These are phyloP conservation scores for Byasa hedistus DNA, from an alignment of 2,888 invertebrate species.

Conservation along the genomic window DNA sequence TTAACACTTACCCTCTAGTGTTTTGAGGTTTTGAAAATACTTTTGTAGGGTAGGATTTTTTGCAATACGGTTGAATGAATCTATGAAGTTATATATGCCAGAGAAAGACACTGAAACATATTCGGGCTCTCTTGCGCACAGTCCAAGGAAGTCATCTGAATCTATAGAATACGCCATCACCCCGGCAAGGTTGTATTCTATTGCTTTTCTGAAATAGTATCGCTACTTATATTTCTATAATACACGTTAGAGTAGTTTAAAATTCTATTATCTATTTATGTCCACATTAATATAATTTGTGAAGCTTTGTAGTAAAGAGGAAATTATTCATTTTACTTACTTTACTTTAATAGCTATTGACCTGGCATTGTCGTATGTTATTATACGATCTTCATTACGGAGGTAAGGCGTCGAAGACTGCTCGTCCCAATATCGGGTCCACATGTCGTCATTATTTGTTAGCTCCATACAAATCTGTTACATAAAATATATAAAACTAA, in stretches of 20 bases:
- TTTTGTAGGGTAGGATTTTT: conserved; percentile 51
- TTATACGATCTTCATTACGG: conserved; percentile 81
- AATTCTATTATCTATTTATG: no score
- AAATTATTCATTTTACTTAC: conserved; percentile 42
- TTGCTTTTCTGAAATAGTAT: conserved; percentile 69
- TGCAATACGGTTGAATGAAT: conserved; percentile 46
- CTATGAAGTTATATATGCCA: conserved; percentile 55
- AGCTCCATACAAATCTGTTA: conserved; percentile 82
- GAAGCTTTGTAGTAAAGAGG: no score
- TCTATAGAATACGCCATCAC: conserved; percentile 94
- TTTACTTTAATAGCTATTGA: conserved; percentile 87
- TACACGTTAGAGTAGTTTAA: no score
- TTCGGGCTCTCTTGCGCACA: conserved; percentile 73
- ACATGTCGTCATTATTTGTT: conserved; percentile 78
- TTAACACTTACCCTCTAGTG: conserved; percentile 51
- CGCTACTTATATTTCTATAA: no score
- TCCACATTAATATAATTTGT: no score
- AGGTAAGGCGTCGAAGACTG: conserved; percentile 80
- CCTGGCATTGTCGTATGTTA: conserved; percentile 86
- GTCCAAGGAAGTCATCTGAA: conserved; percentile 90
- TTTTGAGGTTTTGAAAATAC: conserved; percentile 50
- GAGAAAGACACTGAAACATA: conserved; percentile 56
- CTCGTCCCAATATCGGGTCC: conserved; percentile 85
- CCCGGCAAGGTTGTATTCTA: conserved; percentile 84
- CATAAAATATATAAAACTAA: no score